Evolutionary conservation across 2,113 vertebrate species (phyloP).

Genomic region (Arothron firmamentum): DNA sequence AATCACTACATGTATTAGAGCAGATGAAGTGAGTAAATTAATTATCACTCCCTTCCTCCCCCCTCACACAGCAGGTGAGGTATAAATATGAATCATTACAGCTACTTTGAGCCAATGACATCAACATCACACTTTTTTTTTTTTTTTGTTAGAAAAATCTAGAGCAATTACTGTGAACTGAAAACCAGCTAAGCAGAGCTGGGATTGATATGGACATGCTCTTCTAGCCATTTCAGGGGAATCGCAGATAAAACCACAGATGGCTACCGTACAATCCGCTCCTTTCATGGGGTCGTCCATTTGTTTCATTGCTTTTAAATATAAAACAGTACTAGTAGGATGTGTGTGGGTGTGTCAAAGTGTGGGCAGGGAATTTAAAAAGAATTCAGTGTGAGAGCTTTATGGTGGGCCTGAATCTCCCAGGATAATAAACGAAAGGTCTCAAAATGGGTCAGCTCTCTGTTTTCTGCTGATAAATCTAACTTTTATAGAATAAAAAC

Average conservation of each 20-base stretch:
- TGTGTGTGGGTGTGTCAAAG: background rate
- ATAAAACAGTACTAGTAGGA: slow-evolving; percentile 28
- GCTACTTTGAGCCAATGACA: background rate
- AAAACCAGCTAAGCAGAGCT: slow-evolving; percentile 3
- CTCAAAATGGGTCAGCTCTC: slow-evolving; percentile 25
- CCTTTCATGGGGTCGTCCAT: slow-evolving; percentile 24
- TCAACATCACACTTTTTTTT: background rate
- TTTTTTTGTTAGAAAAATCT: background rate
- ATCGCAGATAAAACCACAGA: slow-evolving; percentile 45
- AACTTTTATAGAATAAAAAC: slow-evolving; percentile 24
- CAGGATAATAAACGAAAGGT: slow-evolving; percentile 39
- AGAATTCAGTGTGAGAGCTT: slow-evolving; percentile 30
- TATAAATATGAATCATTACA: background rate
- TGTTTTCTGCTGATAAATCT: slow-evolving; percentile 40
- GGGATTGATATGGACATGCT: slow-evolving; percentile 9
- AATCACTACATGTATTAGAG: no score
- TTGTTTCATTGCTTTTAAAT: slow-evolving; percentile 49
- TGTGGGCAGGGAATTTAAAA: background rate
- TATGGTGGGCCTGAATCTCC: slow-evolving; percentile 21
- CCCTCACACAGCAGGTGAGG: no score
- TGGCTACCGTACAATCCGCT: slow-evolving; percentile 33
- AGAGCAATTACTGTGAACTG: background rate
- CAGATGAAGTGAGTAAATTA: no score
- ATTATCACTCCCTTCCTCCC: no score
- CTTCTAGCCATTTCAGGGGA: slow-evolving; percentile 26